phyloP scores from a whole-genome alignment of 1,140 invertebrate genomes.

The Drosophila arawakana region DNA sequence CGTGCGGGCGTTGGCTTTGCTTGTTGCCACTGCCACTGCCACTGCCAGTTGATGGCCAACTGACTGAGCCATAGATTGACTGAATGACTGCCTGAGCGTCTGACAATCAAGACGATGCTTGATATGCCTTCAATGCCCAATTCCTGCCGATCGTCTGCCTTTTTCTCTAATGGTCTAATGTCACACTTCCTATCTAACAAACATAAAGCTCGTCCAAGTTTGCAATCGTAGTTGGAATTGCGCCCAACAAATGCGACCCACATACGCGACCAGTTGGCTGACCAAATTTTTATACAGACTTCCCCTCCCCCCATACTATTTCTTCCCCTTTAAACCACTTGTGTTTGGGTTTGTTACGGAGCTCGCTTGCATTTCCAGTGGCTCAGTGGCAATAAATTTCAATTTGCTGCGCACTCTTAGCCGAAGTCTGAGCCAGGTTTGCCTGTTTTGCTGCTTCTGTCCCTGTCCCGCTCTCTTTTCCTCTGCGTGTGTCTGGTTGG shows the following conservation, averaged over 20 bases:
- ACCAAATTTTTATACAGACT: slow-evolving; percentile 66
- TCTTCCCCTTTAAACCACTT: background rate
- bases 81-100: slow-evolving; percentile 49
- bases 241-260: slow-evolving; percentile 75
- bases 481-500: slow-evolving; percentile 27
- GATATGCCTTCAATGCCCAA: slow-evolving; percentile 39
- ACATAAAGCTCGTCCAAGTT: slow-evolving; percentile 49
- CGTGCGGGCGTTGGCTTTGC: slow-evolving; percentile 72
- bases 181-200: slow-evolving; percentile 63
- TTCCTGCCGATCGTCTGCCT: slow-evolving; percentile 34
- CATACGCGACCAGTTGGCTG: slow-evolving; percentile 77
- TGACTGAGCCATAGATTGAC: slow-evolving; percentile 54
- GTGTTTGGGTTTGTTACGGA: slow-evolving; percentile 33
- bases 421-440: slow-evolving; percentile 25
- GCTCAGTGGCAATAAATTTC: slow-evolving; percentile 80
- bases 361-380: slow-evolving; percentile 73
- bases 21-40: slow-evolving; percentile 20
- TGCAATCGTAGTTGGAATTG: slow-evolving; percentile 35
- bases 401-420: slow-evolving; percentile 67
- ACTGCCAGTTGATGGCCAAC: slow-evolving; percentile 58
- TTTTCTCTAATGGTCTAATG: slow-evolving; percentile 74
- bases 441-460: slow-evolving; percentile 26
- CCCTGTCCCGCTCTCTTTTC: slow-evolving; percentile 1
- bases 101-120: slow-evolving; percentile 66
- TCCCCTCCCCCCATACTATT: background rate